phyloP scores from a whole-genome alignment of 2,888 invertebrate species.

The Meghimatium bilineatum region DNA sequence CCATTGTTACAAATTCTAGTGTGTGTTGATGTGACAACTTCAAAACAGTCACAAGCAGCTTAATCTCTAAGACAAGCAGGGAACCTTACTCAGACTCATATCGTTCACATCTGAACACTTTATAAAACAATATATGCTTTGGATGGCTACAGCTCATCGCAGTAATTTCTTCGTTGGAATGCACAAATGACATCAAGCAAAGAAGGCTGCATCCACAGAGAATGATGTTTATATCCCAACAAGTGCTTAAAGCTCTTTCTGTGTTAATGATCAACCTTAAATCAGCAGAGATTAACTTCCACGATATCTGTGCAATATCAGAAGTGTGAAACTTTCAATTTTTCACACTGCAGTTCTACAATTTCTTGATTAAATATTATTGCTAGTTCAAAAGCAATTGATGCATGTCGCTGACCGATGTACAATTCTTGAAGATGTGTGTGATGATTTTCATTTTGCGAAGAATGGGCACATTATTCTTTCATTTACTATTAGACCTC shows the following conservation, averaged over 20 bases:
- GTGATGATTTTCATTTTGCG: background rate
- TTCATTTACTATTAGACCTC: too few species aligned
- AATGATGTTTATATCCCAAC: background rate
- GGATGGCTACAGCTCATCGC: background rate
- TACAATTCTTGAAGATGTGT: background rate
- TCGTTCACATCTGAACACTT: background rate
- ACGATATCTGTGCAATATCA: background rate
- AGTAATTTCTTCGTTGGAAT: background rate
- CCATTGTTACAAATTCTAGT: background rate
- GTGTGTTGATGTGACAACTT: background rate
- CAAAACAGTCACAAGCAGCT: background rate
- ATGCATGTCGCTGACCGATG: background rate
- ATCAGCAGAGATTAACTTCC: background rate
- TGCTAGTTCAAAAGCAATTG: background rate
- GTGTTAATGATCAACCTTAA: background rate
- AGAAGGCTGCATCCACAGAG: background rate
- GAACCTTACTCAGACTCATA: background rate
- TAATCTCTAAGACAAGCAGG: background rate
- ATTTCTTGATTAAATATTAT: background rate
- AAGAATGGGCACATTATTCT: background rate
- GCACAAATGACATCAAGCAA: background rate
- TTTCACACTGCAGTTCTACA: background rate
- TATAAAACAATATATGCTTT: background rate
- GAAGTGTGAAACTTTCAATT: background rate
- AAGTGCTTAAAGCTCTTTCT: background rate